Evolutionary conservation across 2,888 invertebrate genomes (phyloP), one percentile per base, ranked within the genome.

Genomic region (Erebia aethiops): DNA sequence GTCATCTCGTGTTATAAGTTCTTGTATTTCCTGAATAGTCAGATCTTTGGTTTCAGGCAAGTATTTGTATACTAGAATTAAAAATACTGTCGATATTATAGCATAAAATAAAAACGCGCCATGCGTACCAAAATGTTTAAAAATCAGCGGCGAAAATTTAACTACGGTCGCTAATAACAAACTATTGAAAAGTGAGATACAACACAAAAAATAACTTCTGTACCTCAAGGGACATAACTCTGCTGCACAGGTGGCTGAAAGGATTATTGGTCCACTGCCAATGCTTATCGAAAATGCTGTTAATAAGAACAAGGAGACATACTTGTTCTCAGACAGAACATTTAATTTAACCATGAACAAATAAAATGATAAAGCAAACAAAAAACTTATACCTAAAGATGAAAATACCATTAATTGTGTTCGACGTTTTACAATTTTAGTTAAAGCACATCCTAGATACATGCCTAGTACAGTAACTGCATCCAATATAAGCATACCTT

Each of bases 181-280:
- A 35, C 26, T 70, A 51, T 43, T 62, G 52, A 61, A 10, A 43
- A 57, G 10, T 10, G 46, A 54, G 7, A 65, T 5, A 18, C 41
- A 65, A 43, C 80, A 0, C 82, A 73, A 60, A 85, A 76, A 1
- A 82, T 78, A 77, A 71, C 81, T 85, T 75, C 87, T 84, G 69
- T 80, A 83, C 18, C 80, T 80, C 60, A 84, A 75, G 61, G 87
- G 86, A 11, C 43, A 75, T 46, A 84, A 70, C 72, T 84, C 84
- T 0, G 77, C 82, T 56, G 75, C 73, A 52, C 83, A 76, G 0
- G 80, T 76, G 0, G 78, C 74, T 0, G 75, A 71, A 9, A 84
- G 46, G 14, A 84, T 81, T 70, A 82, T 77, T 1, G 84, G 83
- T 4, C 75, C 75, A 35, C 69, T n/a, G 68, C 80, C 78, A 2